phyloP scores from a whole-genome alignment of 2,113 vertebrate genomes.

The Macroglossus sobrinus region DNA sequence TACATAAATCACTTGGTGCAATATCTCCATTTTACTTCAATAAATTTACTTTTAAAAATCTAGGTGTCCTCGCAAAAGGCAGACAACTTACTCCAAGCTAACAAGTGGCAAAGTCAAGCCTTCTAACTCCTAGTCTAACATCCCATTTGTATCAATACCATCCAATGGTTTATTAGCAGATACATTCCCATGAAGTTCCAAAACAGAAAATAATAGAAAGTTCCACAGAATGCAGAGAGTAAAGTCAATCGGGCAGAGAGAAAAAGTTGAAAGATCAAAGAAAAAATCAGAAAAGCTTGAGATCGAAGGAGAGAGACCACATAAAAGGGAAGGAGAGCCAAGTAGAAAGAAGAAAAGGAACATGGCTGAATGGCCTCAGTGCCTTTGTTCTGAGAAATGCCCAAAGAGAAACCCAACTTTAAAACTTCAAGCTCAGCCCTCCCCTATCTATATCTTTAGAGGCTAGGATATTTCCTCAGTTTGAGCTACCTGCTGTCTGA shows the following conservation, averaged over 20 bases:
- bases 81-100: neutral
- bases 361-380: neutral
- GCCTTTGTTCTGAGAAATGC: conserved; percentile 57
- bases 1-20: neutral
- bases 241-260: neutral
- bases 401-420: neutral
- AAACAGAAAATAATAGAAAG: neutral
- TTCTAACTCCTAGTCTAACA: neutral
- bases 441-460: neutral
- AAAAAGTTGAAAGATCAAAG: neutral
- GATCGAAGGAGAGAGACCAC: neutral
- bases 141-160: neutral
- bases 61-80: neutral
- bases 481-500: neutral
- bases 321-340: conserved; percentile 33
- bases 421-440: conserved; percentile 49
- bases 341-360: conserved; percentile 15
- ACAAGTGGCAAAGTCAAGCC: neutral
- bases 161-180: neutral
- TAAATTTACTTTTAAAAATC: neutral
- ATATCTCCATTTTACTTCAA: neutral
- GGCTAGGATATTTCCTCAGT: neutral
- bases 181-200: neutral
- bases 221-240: neutral
- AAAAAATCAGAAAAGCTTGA: neutral